A percentile compares a stretch with the other conserved stretches of the same genome.
phyloP scores from a whole-genome alignment of 1,140 invertebrate species.

The Zaprionus ornatus region DNA sequence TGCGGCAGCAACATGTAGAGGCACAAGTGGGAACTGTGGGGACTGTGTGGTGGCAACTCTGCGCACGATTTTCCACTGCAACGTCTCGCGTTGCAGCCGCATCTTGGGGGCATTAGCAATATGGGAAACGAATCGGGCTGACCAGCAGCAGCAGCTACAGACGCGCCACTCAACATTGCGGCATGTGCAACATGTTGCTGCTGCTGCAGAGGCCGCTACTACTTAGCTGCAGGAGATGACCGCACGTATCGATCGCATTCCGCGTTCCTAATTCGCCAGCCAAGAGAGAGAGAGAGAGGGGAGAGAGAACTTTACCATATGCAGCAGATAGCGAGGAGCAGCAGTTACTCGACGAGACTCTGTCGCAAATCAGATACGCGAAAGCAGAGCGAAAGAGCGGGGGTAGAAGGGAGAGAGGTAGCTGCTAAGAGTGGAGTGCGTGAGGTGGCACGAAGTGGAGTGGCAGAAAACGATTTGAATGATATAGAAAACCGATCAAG shows the following conservation, averaged over 20 bases:
- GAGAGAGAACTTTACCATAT: conserved; percentile 65
- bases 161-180: conserved; percentile 64
- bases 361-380: conserved; percentile 80
- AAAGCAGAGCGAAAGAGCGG: conserved; percentile 12
- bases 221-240: conserved; percentile 56
- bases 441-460: neutral
- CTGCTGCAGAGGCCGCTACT: conserved; percentile 23
- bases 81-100: neutral
- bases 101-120: conserved; percentile 70
- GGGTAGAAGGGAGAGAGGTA: no score
- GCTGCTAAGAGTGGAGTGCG: conserved; percentile 11
- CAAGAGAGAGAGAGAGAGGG: conserved; percentile 32
- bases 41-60: conserved; percentile 28
- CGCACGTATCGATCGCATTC: conserved; percentile 81
- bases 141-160: conserved; percentile 39
- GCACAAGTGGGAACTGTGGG: neutral
- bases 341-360: conserved; percentile 46
- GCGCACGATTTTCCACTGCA: conserved; percentile 59
- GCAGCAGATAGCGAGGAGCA: conserved; percentile 55
- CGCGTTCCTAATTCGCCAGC: conserved; percentile 80
- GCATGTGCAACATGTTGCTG: conserved; percentile 79
- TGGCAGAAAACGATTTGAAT: neutral
- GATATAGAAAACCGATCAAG: neutral
- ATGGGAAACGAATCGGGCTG: conserved; percentile 79
- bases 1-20: conserved; percentile 33